Evolutionary conservation across 2,797 vertebrate species (phyloP), one percentile per base, ranked within the genome.

Genomic region (Silurus lanzhouensis): DNA sequence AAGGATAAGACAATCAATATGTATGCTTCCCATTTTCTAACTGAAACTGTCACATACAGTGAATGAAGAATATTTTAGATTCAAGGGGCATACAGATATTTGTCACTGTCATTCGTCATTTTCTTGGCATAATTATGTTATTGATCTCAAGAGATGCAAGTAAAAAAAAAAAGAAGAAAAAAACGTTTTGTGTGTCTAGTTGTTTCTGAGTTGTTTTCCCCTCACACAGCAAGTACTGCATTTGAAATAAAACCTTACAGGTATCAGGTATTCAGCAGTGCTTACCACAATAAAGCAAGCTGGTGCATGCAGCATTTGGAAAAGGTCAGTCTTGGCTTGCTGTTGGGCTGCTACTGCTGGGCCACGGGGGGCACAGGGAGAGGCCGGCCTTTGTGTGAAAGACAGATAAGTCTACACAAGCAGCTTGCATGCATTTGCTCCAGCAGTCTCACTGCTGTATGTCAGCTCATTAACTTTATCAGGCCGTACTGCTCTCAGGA

Each of bases 391-490:
- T 90, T 90, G 87, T 88, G 87, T 87, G 83, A 85, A 77, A 64
- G 75, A 63, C 60, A 90, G 89, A 90, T 90, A 90, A 88, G 86
- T 90, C 85, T 61, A 83, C 70, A 83, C 86, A 84, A 81, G 84
- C 81, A 77, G 86, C 71, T 20, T 61, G 58, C 86, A 61, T 86
- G 84, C 79, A 84, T 87, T 88, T 76, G 44, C 48, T 67, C 61
- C 52, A 71, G 74, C 64, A 74, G 38, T 81, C 52, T 87, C 74
- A 85, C 74, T 88, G 78, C 87, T 84, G 85, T 77, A 88, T 89
- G 82, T 88, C 83, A 87, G 82, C 89, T 90, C 89, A 90, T 90
- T 90, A 90, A 82, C 88, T 89, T 89, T 88, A 88, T 89, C 88
- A 83, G 84, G 77, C 67, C 78, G 80, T 77, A 38, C 60, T 81